Percentiles rank a stretch among this genome's conserved stretches.
Evolutionary conservation across 2,113 vertebrate species (phyloP).

Genomic region (Rhodinocichla rosea): DNA sequence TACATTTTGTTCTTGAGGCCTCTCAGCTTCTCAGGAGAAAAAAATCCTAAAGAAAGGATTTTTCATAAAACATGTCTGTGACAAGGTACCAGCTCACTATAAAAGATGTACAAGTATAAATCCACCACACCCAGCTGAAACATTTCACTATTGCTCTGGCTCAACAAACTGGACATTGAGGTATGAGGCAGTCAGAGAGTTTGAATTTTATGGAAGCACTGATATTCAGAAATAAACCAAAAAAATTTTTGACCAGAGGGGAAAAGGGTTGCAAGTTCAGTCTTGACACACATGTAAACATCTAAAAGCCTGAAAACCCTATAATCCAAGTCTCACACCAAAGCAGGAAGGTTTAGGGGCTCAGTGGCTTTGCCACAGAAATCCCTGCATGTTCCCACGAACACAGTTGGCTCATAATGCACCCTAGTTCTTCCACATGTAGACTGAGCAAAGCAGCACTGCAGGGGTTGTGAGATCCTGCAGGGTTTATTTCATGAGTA

Average conservation of each 20-base stretch:
- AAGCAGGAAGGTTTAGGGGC: background rate
- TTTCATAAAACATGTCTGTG: too few species aligned
- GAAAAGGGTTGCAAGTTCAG: background rate
- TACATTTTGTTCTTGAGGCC: too few species aligned
- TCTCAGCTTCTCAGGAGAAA: too few species aligned
- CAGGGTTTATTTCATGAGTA: background rate
- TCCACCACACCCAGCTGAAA: background rate
- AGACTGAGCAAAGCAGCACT: background rate
- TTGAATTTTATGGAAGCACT: background rate
- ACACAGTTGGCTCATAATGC: fast-evolving
- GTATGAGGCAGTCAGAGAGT: background rate
- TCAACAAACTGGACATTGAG: background rate
- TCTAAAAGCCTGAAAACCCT: background rate
- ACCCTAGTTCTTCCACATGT: background rate
- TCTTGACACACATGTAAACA: background rate
- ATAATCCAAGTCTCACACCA: background rate
- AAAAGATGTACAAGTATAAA: background rate
- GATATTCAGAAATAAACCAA: background rate
- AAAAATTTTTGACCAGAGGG: background rate
- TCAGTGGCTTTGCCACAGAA: background rate
- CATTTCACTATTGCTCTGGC: background rate
- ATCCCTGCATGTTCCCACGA: fast-evolving
- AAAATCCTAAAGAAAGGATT: too few species aligned
- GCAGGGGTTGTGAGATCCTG: background rate
- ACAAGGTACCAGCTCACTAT: background rate